Evolutionary conservation across 2,888 invertebrate genomes (phyloP).

Genomic region (Macrosoma leucophasiata): DNA sequence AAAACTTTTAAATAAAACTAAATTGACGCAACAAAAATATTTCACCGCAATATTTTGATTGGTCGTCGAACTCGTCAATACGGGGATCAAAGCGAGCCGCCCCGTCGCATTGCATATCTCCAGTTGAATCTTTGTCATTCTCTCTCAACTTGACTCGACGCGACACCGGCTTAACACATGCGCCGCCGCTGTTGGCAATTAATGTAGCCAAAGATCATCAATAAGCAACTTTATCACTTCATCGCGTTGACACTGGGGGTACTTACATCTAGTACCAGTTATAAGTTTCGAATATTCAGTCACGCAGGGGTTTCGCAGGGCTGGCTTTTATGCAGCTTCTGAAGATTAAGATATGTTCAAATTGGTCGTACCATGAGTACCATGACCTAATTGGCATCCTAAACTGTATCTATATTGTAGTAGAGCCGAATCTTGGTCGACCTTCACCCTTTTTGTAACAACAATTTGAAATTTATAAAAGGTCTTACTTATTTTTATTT

Average conservation of each 20-base stretch:
- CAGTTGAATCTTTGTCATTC: slow-evolving; percentile 66
- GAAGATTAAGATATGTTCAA: slow-evolving; percentile 29
- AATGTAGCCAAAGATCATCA: slow-evolving; percentile 71
- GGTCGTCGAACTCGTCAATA: slow-evolving; percentile 59
- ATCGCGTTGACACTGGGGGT: slow-evolving; percentile 61
- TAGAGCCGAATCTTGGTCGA: too few relatives aligned
- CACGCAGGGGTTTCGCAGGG: slow-evolving; percentile 59
- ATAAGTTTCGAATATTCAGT: slow-evolving; percentile 61
- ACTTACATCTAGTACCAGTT: slow-evolving; percentile 56
- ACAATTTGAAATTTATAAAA: too few relatives aligned
- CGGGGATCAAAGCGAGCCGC: slow-evolving; percentile 59
- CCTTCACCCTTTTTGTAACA: too few relatives aligned
- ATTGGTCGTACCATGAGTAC: slow-evolving; percentile 23
- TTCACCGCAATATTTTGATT: slow-evolving; percentile 57
- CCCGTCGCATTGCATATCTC: slow-evolving; percentile 51
- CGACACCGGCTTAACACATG: slow-evolving; percentile 55
- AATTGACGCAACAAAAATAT: slow-evolving; percentile 17
- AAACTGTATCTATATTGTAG: too few relatives aligned
- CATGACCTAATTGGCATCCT: too few relatives aligned
- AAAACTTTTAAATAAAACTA: too few relatives aligned
- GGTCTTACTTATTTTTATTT: too few relatives aligned
- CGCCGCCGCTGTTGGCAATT: slow-evolving; percentile 70
- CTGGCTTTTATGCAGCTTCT: slow-evolving; percentile 35
- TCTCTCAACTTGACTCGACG: slow-evolving; percentile 50
- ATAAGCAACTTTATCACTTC: slow-evolving; percentile 73